Base-by-base conservation (phyloP, 2,113 vertebrate species). In the Grallaria varia region DNA sequence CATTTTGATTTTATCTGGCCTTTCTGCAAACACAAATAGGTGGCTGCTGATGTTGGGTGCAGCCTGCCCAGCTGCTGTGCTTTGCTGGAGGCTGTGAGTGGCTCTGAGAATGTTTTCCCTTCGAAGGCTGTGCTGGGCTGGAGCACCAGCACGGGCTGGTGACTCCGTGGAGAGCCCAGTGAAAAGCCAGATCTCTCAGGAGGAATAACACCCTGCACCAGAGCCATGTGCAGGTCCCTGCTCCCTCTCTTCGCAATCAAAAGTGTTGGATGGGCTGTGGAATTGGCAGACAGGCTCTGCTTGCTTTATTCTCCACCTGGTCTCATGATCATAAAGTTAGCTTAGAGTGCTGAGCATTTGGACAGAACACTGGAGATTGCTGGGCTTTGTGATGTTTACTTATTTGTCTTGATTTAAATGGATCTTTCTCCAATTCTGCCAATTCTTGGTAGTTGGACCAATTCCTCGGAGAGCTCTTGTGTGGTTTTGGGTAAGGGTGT, bases 111-210 rank as follows among this genome's bases (percentile, higher is more conserved):
- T 27, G 1, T 0, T 27, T 56, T 63, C 20, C 7, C 11, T 50
- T 24, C 9, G 19, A 8, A 11, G 42, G 78, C 45, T 13, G 8
- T 31, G 10, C 31, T 39, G 74, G 71, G 73, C 73, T 78, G 69
- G 40, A 4, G 4, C 30, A 13, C 3, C 73, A 72, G 8, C 7
- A 0, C 1, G 6, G 60, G 23, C 19, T 64, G 0, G 4, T 4
- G 9, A 27, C 45, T 25, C 30, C 14, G 2, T 39, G 64, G 27
- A 12, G 5, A 42, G 18, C 6, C 39, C 53, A 10, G 24, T 6
- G 39, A n/a, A 27, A 8, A 45, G 39, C 17, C 50, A 53, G 14
- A 58, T 8, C 53, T 67, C 42, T 31, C 19, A 30, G 0, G 2
- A 45, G 66, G 53, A 63, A 19, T 19, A 30, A 17, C 47, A 60